Conservation (phyloP, 2,888 invertebrate genomes). For the Drosophila paranaensis region DNA sequence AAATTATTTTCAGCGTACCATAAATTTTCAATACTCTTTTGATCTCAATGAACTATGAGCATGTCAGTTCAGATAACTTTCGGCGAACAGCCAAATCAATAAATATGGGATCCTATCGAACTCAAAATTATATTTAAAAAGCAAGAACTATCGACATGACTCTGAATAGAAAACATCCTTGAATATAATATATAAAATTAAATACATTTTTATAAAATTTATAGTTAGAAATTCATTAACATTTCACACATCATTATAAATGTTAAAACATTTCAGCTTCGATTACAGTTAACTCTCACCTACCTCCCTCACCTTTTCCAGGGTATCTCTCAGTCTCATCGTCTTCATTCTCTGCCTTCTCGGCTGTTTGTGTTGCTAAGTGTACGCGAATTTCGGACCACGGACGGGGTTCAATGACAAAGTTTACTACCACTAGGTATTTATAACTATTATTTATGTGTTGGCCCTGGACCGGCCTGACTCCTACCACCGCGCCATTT, state of each 20-base stretch:
- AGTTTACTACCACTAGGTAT: slow-evolving; percentile 80
- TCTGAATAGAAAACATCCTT: background rate
- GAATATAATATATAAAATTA: background rate
- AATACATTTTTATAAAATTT: too few species aligned
- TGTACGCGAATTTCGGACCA: slow-evolving; percentile 55
- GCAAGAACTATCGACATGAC: background rate
- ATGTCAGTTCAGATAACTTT: too few species aligned
- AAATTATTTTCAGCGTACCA: too few species aligned
- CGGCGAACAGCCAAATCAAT: too few species aligned
- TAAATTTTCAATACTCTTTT: too few species aligned
- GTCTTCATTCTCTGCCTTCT: too few species aligned
- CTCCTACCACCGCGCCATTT: slow-evolving; percentile 50
- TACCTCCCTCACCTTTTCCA: background rate
- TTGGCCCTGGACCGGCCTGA: slow-evolving; percentile 33
- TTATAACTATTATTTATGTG: slow-evolving; percentile 80
- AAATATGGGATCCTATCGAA: too few species aligned
- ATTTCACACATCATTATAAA: background rate
- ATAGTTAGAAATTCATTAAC: too few species aligned
- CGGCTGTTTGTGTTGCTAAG: slow-evolving; percentile 66
- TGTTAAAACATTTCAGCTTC: too few species aligned
- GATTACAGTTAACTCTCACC: background rate
- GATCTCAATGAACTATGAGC: too few species aligned
- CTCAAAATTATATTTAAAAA: too few species aligned
- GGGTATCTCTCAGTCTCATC: background rate
- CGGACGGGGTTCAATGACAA: slow-evolving; percentile 75